phyloP scores from a whole-genome alignment of 2,113 vertebrate species.

The Camelus bactrianus region DNA sequence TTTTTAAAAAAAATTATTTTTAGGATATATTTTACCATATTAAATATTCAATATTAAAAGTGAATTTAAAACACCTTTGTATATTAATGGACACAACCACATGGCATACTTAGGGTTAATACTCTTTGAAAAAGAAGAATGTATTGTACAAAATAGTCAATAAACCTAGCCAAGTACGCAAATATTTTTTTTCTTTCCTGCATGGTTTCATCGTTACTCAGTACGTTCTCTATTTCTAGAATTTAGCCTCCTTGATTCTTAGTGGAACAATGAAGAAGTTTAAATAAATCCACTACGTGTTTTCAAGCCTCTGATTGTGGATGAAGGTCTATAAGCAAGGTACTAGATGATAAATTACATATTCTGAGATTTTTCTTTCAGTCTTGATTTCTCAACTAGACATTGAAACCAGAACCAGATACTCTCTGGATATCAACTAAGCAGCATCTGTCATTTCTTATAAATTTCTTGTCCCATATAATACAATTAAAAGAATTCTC shows the following conservation, averaged over 20 bases:
- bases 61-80: neutral
- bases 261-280: neutral
- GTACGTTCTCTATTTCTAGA: slow-evolving; percentile 7
- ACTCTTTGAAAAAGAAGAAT: slow-evolving; percentile 22
- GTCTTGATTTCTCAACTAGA: neutral
- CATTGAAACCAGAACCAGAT: neutral
- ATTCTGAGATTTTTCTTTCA: slow-evolving; percentile 32
- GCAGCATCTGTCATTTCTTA: neutral
- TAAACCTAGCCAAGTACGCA: neutral
- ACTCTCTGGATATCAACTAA: neutral
- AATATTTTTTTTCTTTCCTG: neutral
- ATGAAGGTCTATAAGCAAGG: neutral
- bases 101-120: neutral
- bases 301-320: neutral
- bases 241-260: slow-evolving; percentile 8
- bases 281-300: neutral
- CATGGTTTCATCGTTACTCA: neutral
- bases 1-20: neutral
- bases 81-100: neutral
- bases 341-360: neutral
- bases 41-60: slow-evolving; percentile 17
- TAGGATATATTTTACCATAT: neutral
- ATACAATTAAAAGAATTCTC: neutral
- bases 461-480: neutral
- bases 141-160: neutral